These are phyloP conservation scores for Pipistrellus nathusii DNA, from an alignment of 2,797 vertebrate genomes.

Conservation along the genomic window DNA sequence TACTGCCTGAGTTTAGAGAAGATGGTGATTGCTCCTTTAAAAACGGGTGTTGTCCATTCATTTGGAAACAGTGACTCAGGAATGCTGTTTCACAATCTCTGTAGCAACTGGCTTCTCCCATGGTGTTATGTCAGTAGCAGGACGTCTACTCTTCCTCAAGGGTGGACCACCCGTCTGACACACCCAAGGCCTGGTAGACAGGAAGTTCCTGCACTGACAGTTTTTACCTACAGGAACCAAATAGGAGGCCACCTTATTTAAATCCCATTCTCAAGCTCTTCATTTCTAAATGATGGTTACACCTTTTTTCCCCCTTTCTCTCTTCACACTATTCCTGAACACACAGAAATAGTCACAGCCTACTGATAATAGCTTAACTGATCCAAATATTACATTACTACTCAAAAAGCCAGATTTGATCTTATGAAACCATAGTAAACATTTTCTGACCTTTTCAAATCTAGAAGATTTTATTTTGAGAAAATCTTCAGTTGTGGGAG, in stretches of 20 bases:
- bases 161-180: constrained; percentile 64
- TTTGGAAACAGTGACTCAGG: constrained; percentile 81
- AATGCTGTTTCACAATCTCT: constrained; percentile 84
- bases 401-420: constrained; percentile 53
- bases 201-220: constrained; percentile 79
- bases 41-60: constrained; percentile 77
- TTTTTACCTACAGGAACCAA: constrained; percentile 53
- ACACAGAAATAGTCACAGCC: constrained; percentile 52
- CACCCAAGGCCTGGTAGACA: constrained; percentile 80
- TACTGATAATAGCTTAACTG: constrained; percentile 49
- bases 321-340: constrained; percentile 48
- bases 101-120: constrained; percentile 79
- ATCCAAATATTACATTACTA: constrained; percentile 63
- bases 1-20: constrained; percentile 25
- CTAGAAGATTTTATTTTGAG: constrained; percentile 40
- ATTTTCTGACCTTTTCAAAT: constrained; percentile 50
- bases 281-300: constrained; percentile 44
- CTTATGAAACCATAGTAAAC: constrained; percentile 46
- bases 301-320: not conserved
- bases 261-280: constrained; percentile 44
- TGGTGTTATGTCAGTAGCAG: constrained; percentile 63
- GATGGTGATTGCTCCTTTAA: constrained; percentile 62
- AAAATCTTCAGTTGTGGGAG: not conserved
- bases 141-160: constrained; percentile 71
- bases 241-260: not conserved